These are phyloP conservation scores for Myripristis jacobus DNA, from an alignment of 2,797 vertebrate genomes.

Conservation along the genomic window DNA sequence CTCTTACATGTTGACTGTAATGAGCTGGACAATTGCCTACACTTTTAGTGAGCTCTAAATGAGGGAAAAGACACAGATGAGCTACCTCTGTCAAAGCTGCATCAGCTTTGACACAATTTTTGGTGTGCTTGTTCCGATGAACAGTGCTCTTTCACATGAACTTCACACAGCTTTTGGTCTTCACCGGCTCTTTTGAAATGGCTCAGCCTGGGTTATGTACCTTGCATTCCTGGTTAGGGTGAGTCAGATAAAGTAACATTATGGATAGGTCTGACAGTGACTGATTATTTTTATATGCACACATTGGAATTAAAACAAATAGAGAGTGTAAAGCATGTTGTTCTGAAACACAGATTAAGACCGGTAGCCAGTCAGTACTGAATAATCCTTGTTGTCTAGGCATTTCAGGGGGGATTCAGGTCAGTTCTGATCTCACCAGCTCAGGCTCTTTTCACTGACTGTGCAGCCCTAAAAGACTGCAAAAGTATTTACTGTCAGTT, in stretches of 20 bases:
- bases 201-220: conserved; percentile 46
- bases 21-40: neutral
- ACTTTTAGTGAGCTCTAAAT: neutral
- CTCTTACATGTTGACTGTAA: too few relatives aligned
- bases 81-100: conserved; percentile 21
- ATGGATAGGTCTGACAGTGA: conserved; percentile 2
- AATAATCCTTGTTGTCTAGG: too few relatives aligned
- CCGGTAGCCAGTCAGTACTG: too few relatives aligned
- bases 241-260: conserved; percentile 59
- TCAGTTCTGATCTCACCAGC: too few relatives aligned
- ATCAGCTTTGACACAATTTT: conserved; percentile 74
- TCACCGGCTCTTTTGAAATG: conserved; percentile 52
- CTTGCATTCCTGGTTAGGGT: conserved; percentile 74
- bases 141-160: conserved; percentile 75
- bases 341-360: too few relatives aligned
- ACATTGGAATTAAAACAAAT: neutral
- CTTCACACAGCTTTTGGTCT: conserved; percentile 82
- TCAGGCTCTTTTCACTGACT: too few relatives aligned
- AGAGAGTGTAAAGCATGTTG: too few relatives aligned
- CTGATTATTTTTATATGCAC: neutral
- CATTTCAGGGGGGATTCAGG: too few relatives aligned
- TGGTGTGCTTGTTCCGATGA: conserved; percentile 69
- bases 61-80: neutral
- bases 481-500: too few relatives aligned
- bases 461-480: too few relatives aligned